phyloP scores from a whole-genome alignment of 2,797 vertebrate species.

The Rhabdomys pumilio region DNA sequence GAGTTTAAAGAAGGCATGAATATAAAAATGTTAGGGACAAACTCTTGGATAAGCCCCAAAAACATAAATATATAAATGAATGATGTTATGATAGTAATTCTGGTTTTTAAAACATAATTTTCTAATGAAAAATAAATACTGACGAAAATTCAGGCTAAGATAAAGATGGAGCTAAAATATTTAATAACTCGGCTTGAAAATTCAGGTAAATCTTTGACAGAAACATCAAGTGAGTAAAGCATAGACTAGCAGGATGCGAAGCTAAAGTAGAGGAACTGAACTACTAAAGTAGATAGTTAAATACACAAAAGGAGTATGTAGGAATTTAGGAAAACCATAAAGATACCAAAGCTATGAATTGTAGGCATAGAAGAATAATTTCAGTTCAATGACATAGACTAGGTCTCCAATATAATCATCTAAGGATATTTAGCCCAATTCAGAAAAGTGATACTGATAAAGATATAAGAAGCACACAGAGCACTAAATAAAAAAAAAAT shows the following conservation, averaged over 20 bases:
- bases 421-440: background rate
- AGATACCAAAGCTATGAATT: background rate
- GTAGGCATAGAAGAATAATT: background rate
- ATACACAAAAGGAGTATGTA: background rate
- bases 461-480: background rate
- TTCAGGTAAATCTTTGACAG: background rate
- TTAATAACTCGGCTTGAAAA: background rate
- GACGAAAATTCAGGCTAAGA: background rate
- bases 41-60: background rate
- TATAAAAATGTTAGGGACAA: background rate
- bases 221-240: background rate
- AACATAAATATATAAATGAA: background rate
- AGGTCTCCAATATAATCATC: background rate
- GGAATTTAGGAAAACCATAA: background rate
- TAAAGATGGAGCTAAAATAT: background rate
- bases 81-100: background rate
- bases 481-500: background rate
- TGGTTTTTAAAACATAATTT: background rate
- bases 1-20: background rate
- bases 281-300: background rate
- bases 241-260: background rate
- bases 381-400: background rate
- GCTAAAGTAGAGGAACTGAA: background rate
- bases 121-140: background rate
- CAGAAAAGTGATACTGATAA: background rate